phyloP scores from a whole-genome alignment of 2,113 vertebrate genomes.

The Pygathrix nemaeus region DNA sequence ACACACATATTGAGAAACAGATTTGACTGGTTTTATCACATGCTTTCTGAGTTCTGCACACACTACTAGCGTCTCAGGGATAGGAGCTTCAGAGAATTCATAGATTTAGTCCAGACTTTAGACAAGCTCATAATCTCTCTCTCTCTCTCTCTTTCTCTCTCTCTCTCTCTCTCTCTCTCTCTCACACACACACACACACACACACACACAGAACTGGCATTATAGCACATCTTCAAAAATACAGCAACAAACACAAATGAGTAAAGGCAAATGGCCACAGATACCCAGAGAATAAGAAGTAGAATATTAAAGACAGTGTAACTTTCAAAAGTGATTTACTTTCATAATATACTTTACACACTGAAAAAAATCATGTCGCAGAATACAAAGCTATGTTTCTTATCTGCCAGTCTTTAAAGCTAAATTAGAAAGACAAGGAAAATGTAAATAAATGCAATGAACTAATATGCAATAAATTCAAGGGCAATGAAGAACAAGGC shows the following conservation, averaged over 20 bases:
- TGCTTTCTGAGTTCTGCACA: background rate
- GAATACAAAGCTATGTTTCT: background rate
- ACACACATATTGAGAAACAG: background rate
- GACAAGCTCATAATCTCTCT: background rate
- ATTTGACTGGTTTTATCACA: background rate
- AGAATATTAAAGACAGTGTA: background rate
- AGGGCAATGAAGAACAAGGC: background rate
- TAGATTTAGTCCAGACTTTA: background rate
- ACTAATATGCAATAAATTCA: background rate
- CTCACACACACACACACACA: background rate
- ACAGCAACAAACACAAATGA: background rate
- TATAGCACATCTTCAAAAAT: background rate
- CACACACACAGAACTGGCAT: background rate
- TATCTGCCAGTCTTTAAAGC: background rate
- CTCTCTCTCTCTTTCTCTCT: too few species aligned
- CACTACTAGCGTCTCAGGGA: background rate
- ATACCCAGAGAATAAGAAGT: background rate
- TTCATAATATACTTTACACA: background rate
- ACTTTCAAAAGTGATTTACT: conserved; percentile 27
- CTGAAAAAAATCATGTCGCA: background rate
- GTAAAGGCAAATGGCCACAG: background rate
- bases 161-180: too few species aligned
- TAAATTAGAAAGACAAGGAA: conserved; percentile 1
- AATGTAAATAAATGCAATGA: background rate
- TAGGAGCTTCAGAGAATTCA: background rate